Evolutionary conservation across 2,888 invertebrate genomes (phyloP).

Genomic region (Temnothorax rugatulus): DNA sequence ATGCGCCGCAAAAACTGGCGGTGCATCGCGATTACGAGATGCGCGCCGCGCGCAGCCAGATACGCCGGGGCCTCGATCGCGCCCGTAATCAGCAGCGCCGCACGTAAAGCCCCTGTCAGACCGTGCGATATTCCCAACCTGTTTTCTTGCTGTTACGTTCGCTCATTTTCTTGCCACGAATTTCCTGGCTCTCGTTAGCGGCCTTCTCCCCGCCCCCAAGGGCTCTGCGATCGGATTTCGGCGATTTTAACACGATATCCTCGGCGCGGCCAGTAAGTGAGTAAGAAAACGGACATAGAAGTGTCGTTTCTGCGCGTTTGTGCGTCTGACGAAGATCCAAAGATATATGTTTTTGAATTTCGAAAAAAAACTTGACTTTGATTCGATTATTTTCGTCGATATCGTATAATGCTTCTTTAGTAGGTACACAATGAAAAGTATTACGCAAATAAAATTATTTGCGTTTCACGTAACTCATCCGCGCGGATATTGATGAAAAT

Average conservation of each 20-base stretch:
- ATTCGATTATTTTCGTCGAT: neutral
- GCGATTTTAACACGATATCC: neutral
- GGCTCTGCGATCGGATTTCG: conserved; percentile 31
- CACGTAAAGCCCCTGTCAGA: conserved; percentile 50
- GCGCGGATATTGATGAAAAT: conserved; percentile 8
- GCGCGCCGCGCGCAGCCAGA: conserved; percentile 40
- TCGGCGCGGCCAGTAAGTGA: neutral
- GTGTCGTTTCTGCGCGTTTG: neutral
- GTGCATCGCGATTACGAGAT: conserved; percentile 56
- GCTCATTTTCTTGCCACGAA: conserved; percentile 39
- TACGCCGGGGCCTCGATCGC: conserved; percentile 64
- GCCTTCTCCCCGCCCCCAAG: neutral
- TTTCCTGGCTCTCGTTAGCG: conserved; percentile 44
- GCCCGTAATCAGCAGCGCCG: conserved; percentile 55
- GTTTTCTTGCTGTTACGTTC: conserved; percentile 36
- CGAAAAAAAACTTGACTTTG: neutral
- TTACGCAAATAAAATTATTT: conserved; percentile 19
- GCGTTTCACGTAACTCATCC: neutral
- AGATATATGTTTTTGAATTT: neutral
- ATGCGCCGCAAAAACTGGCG: conserved; percentile 66
- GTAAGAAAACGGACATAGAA: neutral
- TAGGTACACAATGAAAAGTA: neutral
- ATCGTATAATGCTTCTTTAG: neutral
- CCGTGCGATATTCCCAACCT: conserved; percentile 44
- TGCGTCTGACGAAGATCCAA: neutral